Evolutionary conservation across 2,797 vertebrate species (phyloP).

Genomic region (Fratercula arctica): DNA sequence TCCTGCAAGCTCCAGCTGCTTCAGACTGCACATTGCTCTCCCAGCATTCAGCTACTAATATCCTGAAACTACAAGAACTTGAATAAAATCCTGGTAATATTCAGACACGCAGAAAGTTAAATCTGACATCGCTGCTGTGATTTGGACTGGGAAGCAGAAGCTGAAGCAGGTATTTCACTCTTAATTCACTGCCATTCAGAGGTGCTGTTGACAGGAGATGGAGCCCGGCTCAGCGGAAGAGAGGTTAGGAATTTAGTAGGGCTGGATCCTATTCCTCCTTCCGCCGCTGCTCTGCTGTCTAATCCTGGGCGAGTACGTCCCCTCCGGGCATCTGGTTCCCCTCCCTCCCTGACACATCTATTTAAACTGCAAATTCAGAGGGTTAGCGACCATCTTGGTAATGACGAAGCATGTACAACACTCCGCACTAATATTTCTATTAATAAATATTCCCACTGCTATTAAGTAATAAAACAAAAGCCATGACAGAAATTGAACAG

Average conservation of each 20-base stretch:
- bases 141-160: background rate
- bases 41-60: background rate
- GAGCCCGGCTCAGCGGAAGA: background rate
- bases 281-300: background rate
- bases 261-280: constrained; percentile 48
- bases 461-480: background rate
- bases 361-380: background rate
- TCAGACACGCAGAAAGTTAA: background rate
- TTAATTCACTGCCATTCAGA: constrained; percentile 1
- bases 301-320: constrained; percentile 18
- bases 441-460: background rate
- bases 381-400: background rate
- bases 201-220: constrained; percentile 46
- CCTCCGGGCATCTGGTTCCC: background rate
- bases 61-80: background rate
- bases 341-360: constrained; percentile 4
- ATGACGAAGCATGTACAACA: background rate
- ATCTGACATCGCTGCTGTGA: background rate
- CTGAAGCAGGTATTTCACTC: constrained; percentile 18
- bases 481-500: rapidly evolving
- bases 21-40: background rate
- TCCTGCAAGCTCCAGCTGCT: background rate
- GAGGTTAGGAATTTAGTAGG: background rate
- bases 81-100: background rate
- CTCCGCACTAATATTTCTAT: background rate